Base-by-base conservation (phyloP, 2,888 invertebrate species). In the Drepanosiphum platanoidis region DNA sequence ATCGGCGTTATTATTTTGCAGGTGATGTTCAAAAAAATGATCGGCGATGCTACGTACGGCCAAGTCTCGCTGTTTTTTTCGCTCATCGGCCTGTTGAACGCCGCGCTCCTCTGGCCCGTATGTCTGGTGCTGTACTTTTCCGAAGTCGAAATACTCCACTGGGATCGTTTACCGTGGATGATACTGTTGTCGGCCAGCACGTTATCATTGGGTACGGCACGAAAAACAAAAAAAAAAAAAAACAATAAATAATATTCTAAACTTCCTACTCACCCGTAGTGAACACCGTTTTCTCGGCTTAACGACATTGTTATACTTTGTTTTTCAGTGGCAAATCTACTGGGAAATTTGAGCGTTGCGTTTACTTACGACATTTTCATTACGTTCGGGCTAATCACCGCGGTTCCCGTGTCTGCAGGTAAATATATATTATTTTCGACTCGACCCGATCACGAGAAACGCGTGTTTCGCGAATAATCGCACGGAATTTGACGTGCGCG, bases 391-490 rank as follows among this genome's bases (percentile, higher is more conserved):
- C 93, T 98, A 88, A 96, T 98, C 88, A 95, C 97, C 81, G 96
- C 97, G 86, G 96, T 98, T 88, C 97, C 97, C 80, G 94, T 97
- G 86, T 97, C 97, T 87, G 97, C 97, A 90, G 96, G 97, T 97
- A 92, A 91, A 90, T n/a, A n/a, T n/a, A n/a, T n/a, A n/a, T n/a
- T n/a, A n/a, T 89, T 42, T 86, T 81, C 36, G 8, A 64, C 42
- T 5, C 22, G 30, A 52, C 22, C 22, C 8, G 30, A 46, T 46
- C 72, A 74, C 72, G 72, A 46, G 30, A 66, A 3, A 58, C 27
- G 18, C 32, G 18, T 32, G 22, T 52, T 52, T 7, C 34, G 39
- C 18, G 22, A 52, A 22, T 74, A 34, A 74, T 74, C 13, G 52
- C 46, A 74, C n/a, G 32, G 22, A 74, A 32, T 74, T 32, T 74